Evolutionary conservation across 2,113 vertebrate species (phyloP).

Genomic region (Chlamydotis undulata): DNA sequence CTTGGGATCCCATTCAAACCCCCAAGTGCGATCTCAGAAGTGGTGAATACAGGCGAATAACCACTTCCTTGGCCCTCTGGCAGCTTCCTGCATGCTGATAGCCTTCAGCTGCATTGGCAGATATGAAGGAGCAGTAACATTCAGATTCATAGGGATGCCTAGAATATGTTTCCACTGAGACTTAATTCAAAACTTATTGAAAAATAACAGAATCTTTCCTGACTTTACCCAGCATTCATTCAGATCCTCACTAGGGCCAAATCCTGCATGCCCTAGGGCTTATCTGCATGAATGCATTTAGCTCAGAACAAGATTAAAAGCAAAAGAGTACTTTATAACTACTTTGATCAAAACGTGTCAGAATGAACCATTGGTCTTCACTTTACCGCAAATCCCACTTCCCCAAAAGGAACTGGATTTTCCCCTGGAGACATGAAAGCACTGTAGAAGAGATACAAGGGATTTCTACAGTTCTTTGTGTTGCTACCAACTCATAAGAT

Average conservation of each 20-base stretch:
- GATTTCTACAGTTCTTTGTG: neutral
- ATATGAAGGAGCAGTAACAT: neutral
- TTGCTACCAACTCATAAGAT: neutral
- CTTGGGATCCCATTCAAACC: neutral
- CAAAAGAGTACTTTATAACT: neutral
- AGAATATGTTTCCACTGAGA: neutral
- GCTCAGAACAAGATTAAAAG: slow-evolving; percentile 2
- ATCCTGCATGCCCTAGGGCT: neutral
- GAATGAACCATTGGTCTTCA: neutral
- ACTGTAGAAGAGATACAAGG: neutral
- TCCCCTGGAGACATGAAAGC: neutral
- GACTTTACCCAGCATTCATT: neutral
- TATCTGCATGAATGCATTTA: neutral
- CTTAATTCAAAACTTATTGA: neutral
- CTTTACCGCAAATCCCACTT: neutral
- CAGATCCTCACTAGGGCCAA: neutral
- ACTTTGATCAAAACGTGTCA: neutral
- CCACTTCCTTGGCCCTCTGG: neutral
- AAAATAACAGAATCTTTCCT: neutral
- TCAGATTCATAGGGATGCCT: neutral
- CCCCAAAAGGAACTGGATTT: neutral
- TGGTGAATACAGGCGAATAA: neutral
- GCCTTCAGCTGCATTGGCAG: neutral
- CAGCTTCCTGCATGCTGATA: neutral
- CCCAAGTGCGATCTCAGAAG: neutral